A percentile compares a stretch with the other conserved stretches of the same genome.
These are phyloP conservation scores for Phymorhynchus buccinoides DNA, from an alignment of 1,140 invertebrate species.

Conservation along the genomic window DNA sequence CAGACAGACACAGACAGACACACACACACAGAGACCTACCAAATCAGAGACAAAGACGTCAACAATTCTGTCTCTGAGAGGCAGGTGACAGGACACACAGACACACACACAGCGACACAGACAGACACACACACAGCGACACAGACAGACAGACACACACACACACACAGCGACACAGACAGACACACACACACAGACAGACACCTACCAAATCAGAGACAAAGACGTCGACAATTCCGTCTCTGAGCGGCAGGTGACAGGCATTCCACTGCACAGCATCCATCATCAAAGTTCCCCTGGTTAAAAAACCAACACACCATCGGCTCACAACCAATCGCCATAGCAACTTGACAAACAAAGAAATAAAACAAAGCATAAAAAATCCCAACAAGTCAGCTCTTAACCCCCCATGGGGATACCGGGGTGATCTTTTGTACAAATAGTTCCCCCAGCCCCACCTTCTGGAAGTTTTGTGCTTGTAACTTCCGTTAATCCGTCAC, in stretches of 20 bases:
- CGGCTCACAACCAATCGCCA: no score
- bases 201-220: slow-evolving; percentile 78
- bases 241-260: slow-evolving; percentile 74
- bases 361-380: no score
- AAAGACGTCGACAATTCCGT: slow-evolving; percentile 77
- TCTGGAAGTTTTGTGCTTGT: no score
- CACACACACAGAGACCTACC: slow-evolving; percentile 65
- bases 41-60: slow-evolving; percentile 79
- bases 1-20: neutral
- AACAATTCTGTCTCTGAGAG: slow-evolving; percentile 75
- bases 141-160: neutral
- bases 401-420: no score
- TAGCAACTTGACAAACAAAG: no score
- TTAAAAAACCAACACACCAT: neutral
- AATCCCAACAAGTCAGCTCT: no score
- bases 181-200: neutral
- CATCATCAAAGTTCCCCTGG: slow-evolving; percentile 61
- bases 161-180: neutral
- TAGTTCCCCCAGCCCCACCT: no score
- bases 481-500: no score
- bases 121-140: slow-evolving; percentile 1
- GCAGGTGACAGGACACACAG: slow-evolving; percentile 67
- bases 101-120: neutral
- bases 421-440: no score
- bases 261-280: slow-evolving; percentile 76